phyloP scores from a whole-genome alignment of 1,140 invertebrate genomes.

The Dendroctonus ponderosae region DNA sequence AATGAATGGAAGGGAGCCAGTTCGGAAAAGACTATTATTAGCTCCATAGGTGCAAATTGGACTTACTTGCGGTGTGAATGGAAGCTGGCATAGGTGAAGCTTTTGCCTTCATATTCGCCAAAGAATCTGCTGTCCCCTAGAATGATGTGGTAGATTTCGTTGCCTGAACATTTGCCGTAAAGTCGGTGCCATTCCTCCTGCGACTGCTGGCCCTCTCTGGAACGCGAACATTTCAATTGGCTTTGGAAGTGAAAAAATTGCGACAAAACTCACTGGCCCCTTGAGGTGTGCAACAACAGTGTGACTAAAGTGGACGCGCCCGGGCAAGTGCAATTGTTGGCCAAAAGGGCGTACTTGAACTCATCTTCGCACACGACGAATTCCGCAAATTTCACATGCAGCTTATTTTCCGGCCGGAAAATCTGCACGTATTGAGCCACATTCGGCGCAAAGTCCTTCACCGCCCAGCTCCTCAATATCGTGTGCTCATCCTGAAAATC shows the following conservation, averaged over 20 bases:
- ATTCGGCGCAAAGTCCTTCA: conserved; percentile 94
- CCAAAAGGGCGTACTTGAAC: conserved; percentile 94
- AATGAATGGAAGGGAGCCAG: too few relatives aligned
- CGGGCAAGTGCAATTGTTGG: conserved; percentile 97
- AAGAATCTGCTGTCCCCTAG: conserved; percentile 95
- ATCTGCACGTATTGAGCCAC: conserved; percentile 98
- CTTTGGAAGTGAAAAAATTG: background rate
- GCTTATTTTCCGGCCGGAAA: conserved; percentile 95
- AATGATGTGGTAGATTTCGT: conserved; percentile 98
- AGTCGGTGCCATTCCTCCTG: conserved; percentile 95
- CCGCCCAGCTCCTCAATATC: conserved; percentile 95
- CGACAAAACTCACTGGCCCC: conserved; percentile 83
- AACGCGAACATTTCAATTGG: background rate
- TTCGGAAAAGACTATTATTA: too few relatives aligned
- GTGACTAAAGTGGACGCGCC: conserved; percentile 96
- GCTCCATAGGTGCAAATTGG: too few relatives aligned
- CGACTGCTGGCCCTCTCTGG: conserved; percentile 94
- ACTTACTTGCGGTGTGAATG: conserved; percentile 94
- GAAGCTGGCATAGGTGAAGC: conserved; percentile 97
- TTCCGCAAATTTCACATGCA: conserved; percentile 97
- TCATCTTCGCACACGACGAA: conserved; percentile 97
- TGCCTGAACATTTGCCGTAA: conserved; percentile 96
- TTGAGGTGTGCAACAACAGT: conserved; percentile 89
- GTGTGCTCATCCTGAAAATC: conserved; percentile 55
- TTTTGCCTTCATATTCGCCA: conserved; percentile 96